Base-by-base conservation (phyloP, 2,113 vertebrate genomes). In the Salvator merianae region DNA sequence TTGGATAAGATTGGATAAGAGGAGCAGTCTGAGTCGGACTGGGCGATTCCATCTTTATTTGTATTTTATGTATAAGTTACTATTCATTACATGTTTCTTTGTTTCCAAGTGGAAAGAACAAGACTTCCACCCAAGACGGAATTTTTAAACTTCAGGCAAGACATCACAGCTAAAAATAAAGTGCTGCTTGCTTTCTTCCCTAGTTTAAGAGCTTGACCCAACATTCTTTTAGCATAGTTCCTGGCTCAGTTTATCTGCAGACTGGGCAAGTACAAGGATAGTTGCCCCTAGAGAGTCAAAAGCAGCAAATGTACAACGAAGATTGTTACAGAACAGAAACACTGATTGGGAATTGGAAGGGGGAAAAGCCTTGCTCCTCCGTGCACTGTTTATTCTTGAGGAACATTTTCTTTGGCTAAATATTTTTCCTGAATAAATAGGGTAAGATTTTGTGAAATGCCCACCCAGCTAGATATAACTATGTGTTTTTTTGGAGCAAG, bases 161-260 rank as follows among this genome's bases (percentile, higher is more conserved):
- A 71, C 63, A 7, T 13, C 55, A 80, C 34, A 7, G 74, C 66
- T 22, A 86, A 47, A 87, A 87, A 82, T 91, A 88, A 84, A 83
- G 22, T 6, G 63, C 16, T 47, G 12, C n/a, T n/a, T 80, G 2
- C 62, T 69, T n/a, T 12, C 36, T 12, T 7, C 10, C 20, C 9
- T 24, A 36, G 7, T 34, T 53, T 59, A 59, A 20, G 43, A 70
- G 73, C 32, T 76, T 77, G 62, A 53, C 43, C 62, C 63, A 69
- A 77, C n/a, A 55, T 68, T 83, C 65, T 77, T 75, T 36, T 47
- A 26, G 26, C 69, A 43, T 12, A 62, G 22, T 79, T 90, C 43
- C 87, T 84, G 59, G 10, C 75, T 89, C 55, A 87, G 24, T 55
- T 66, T 30, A 75, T 78, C 80, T 83, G 55, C 0, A 4, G 66